A percentile compares a stretch with the other conserved stretches of the same genome.
These are phyloP conservation scores for Lepidurus packardi DNA, from an alignment of 1,140 invertebrate genomes.

Conservation along the genomic window DNA sequence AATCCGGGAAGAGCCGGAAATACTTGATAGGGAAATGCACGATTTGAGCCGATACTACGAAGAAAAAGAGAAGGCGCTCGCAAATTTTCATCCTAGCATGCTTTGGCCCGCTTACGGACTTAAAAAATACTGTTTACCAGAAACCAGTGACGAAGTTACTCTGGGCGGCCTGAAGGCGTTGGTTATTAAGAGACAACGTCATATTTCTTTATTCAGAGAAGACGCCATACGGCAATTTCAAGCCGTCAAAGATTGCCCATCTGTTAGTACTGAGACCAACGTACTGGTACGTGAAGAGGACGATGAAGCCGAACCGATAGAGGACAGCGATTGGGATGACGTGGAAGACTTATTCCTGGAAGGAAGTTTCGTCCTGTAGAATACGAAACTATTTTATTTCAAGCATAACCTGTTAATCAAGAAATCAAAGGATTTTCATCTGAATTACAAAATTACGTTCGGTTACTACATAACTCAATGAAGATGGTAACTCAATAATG, in stretches of 20 bases:
- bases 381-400: background rate
- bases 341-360: background rate
- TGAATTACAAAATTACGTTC: background rate
- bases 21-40: background rate
- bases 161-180: background rate
- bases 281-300: background rate
- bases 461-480: background rate
- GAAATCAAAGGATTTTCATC: background rate
- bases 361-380: background rate
- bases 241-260: background rate
- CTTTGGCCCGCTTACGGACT: background rate
- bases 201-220: background rate
- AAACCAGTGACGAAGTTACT: conserved; percentile 1
- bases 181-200: background rate
- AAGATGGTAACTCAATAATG: background rate
- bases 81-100: background rate
- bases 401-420: background rate
- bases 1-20: background rate
- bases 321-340: background rate
- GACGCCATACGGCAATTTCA: background rate
- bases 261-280: conserved; percentile 4
- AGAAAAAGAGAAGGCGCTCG: background rate
- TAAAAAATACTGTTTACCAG: background rate
- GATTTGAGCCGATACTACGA: background rate
- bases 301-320: background rate